These are phyloP conservation scores for Eudasyphora cyanicolor DNA, from an alignment of 2,888 invertebrate species.

Conservation along the genomic window DNA sequence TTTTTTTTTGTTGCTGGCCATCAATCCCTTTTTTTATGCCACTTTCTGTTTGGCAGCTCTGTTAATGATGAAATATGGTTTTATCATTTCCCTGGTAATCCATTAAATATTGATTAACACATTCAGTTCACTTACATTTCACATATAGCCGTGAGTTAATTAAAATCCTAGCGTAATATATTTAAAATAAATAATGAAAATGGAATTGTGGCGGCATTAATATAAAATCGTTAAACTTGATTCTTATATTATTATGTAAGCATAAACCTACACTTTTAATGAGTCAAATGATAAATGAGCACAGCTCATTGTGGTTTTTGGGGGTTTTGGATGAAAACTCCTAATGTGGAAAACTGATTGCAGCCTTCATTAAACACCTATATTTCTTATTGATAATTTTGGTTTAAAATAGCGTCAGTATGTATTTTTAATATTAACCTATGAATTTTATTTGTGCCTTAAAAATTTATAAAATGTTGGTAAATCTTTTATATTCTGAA, in stretches of 20 bases:
- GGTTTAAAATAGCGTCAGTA: too few species aligned
- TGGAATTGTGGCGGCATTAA: background rate
- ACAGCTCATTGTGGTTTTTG: background rate
- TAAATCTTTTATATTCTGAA: too few species aligned
- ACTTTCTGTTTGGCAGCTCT: background rate
- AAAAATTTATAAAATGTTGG: too few species aligned
- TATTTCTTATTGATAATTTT: too few species aligned
- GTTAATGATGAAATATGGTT: background rate
- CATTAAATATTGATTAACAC: background rate
- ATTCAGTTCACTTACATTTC: background rate
- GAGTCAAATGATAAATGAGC: background rate
- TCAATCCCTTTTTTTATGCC: too few species aligned
- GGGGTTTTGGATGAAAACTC: background rate
- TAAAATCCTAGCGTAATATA: background rate
- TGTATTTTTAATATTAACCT: too few species aligned
- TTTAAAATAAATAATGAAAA: background rate
- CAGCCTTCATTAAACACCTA: too few species aligned
- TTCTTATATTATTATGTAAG: background rate
- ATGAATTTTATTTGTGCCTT: too few species aligned
- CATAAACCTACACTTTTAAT: background rate
- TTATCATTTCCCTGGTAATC: background rate
- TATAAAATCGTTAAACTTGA: background rate
- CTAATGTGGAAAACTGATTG: too few species aligned
- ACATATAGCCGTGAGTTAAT: background rate
- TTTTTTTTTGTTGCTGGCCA: too few species aligned